A percentile compares a stretch with the other conserved stretches of the same genome.
These are phyloP conservation scores for Anguilla japonica DNA, from an alignment of 2,113 vertebrate species.

Conservation along the genomic window DNA sequence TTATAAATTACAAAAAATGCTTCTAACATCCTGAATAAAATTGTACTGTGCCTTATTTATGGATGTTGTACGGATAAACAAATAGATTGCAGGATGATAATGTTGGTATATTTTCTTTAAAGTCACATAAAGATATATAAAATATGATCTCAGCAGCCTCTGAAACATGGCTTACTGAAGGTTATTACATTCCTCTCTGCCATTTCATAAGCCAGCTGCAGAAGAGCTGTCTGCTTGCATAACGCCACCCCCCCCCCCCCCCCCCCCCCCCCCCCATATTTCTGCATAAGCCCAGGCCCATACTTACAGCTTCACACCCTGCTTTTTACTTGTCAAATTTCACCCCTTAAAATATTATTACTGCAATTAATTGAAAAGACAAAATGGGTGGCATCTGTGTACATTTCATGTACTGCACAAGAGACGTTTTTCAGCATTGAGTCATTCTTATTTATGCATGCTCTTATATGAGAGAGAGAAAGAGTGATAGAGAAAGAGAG, in stretches of 20 bases:
- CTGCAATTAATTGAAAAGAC: neutral
- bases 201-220: neutral
- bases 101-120: neutral
- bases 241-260: neutral
- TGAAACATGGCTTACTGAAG: neutral
- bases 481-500: too few relatives aligned
- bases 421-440: neutral
- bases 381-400: neutral
- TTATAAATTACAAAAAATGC: constrained; percentile 3
- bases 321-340: constrained; percentile 10
- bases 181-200: neutral
- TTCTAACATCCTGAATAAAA: constrained; percentile 23
- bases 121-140: neutral
- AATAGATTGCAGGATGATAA: neutral
- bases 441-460: too few relatives aligned
- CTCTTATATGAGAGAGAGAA: too few relatives aligned
- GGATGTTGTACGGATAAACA: neutral
- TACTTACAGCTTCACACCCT: constrained; percentile 11
- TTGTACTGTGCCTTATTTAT: neutral
- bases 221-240: neutral
- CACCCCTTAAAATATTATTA: constrained; percentile 9
- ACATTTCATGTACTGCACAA: neutral
- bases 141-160: neutral
- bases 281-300: neutral
- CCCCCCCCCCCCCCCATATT: neutral